These are phyloP conservation scores for Condylura cristata DNA, from an alignment of 2,113 vertebrate genomes.

Conservation along the genomic window DNA sequence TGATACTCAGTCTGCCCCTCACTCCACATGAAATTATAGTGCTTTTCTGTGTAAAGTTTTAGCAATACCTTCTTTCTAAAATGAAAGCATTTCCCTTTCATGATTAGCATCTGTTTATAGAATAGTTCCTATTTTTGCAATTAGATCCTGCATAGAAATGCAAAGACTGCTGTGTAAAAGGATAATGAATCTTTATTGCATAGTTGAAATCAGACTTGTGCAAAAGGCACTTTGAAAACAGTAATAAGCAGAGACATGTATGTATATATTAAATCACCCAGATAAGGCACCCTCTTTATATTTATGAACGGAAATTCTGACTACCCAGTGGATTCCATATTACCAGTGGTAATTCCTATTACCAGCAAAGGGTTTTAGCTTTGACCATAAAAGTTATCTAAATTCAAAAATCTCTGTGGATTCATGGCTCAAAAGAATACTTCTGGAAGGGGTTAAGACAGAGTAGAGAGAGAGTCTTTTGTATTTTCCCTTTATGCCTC, in stretches of 20 bases:
- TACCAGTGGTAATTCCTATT: conserved; percentile 91
- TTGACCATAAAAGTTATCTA: conserved; percentile 89
- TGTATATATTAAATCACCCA: conserved; percentile 85
- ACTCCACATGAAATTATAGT: conserved; percentile 43
- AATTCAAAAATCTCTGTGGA: conserved; percentile 83
- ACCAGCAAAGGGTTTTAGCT: conserved; percentile 84
- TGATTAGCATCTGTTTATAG: conserved; percentile 86
- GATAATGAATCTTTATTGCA: conserved; percentile 89
- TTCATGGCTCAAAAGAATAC: conserved; percentile 83
- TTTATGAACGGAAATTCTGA: conserved; percentile 86
- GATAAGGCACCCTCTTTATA: conserved; percentile 81
- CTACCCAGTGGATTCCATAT: conserved; percentile 82
- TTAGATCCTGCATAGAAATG: conserved; percentile 85
- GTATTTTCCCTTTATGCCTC: conserved; percentile 81
- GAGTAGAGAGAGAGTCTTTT: conserved; percentile 81
- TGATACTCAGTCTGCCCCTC: not conserved
- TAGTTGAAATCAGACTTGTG: conserved; percentile 87
- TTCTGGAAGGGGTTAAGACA: conserved; percentile 53
- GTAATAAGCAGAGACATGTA: conserved; percentile 82
- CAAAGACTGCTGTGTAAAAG: conserved; percentile 82
- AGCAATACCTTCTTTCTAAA: conserved; percentile 75
- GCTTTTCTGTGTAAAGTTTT: conserved; percentile 71
- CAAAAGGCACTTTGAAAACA: conserved; percentile 86
- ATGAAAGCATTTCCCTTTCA: conserved; percentile 78
- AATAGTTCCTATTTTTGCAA: conserved; percentile 84